A percentile compares a stretch with the other conserved stretches of the same genome.
These are phyloP conservation scores for Odontothrips loti DNA, from an alignment of 2,888 invertebrate species.

Conservation along the genomic window DNA sequence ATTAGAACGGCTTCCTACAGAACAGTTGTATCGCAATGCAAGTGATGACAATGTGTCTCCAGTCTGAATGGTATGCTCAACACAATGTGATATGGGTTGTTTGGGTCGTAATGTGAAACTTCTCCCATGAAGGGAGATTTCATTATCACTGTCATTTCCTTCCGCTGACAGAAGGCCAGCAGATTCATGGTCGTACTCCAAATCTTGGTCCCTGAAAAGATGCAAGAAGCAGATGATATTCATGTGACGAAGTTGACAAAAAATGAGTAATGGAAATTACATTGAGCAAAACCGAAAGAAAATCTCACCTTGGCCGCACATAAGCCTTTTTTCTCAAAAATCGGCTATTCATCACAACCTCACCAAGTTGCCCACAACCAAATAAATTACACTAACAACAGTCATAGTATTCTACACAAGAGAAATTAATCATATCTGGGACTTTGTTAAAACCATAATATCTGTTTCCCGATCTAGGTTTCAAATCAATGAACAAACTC, in stretches of 20 bases:
- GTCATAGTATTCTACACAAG: background rate
- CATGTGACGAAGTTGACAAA: background rate
- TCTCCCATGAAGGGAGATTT: background rate
- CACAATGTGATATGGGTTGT: background rate
- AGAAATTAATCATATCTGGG: too few relatives aligned
- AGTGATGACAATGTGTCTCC: constrained; percentile 5
- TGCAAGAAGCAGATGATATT: background rate
- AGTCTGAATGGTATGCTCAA: background rate
- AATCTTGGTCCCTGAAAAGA: background rate
- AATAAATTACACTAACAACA: too few relatives aligned
- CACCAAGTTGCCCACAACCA: background rate
- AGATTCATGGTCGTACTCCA: background rate
- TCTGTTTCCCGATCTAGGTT: too few relatives aligned
- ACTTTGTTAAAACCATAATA: background rate
- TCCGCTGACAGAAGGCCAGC: background rate
- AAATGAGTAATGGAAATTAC: background rate
- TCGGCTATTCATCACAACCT: background rate
- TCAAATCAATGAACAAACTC: too few relatives aligned
- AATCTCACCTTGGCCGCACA: background rate
- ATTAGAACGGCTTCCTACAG: background rate
- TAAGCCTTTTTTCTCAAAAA: background rate
- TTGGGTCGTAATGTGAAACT: background rate
- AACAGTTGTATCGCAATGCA: background rate
- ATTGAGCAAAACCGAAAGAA: background rate
- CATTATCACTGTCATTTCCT: background rate